Evolutionary conservation across 2,797 vertebrate genomes (phyloP).

Genomic region (Sebastes nivosus): DNA sequence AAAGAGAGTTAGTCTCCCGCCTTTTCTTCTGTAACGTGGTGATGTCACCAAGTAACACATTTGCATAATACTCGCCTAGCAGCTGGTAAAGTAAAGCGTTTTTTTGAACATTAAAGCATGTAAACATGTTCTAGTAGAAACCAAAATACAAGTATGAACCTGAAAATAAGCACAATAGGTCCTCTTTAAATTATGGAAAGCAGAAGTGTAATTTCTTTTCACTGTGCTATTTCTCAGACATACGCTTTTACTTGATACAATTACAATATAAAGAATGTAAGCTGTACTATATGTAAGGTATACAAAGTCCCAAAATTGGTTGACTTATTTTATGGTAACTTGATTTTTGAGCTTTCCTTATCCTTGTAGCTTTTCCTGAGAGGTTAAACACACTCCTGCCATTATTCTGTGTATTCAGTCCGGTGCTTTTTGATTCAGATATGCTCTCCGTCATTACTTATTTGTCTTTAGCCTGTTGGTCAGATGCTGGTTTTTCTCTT

Average conservation of each 20-base stretch:
- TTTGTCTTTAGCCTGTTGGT: neutral
- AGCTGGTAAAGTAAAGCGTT: no score
- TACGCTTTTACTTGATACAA: neutral
- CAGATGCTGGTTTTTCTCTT: neutral
- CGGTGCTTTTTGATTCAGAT: neutral
- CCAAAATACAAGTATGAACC: no score
- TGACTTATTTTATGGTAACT: neutral
- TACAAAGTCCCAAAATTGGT: neutral
- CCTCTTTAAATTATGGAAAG: neutral
- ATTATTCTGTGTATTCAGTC: neutral
- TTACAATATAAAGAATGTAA: conserved; percentile 1
- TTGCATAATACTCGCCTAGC: no score
- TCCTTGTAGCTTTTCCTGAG: neutral
- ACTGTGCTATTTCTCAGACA: neutral
- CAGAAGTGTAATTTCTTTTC: neutral
- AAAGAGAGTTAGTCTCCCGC: no score
- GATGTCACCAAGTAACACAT: no score
- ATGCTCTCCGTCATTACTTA: neutral
- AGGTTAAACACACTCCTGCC: neutral
- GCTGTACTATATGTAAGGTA: neutral
- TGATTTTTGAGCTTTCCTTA: neutral
- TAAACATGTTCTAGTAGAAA: no score
- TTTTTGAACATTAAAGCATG: no score
- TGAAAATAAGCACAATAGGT: no score
- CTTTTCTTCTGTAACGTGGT: no score